Conservation (phyloP, 2,113 vertebrate genomes). For the Gracilinanus agilis region DNA sequence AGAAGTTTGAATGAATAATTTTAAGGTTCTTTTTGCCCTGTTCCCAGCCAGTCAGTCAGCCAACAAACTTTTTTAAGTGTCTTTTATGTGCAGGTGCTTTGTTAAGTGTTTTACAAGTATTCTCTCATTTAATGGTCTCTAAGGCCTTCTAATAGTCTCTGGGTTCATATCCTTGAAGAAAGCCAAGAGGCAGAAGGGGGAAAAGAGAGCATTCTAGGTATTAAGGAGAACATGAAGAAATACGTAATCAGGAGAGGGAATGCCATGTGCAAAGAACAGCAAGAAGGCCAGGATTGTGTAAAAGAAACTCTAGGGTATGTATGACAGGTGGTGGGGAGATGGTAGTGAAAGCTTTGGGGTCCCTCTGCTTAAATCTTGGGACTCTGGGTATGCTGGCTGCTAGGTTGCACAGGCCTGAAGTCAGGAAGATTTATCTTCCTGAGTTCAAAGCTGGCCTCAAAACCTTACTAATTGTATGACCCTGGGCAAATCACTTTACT, state of each 20-base stretch:
- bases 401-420: too few species aligned
- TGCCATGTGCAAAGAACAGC: neutral
- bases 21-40: neutral
- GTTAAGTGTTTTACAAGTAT: neutral
- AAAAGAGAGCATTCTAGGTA: too few species aligned
- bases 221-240: too few species aligned
- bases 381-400: neutral
- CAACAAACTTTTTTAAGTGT: neutral
- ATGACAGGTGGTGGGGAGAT: neutral
- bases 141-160: too few species aligned
- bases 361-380: neutral
- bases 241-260: neutral
- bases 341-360: neutral
- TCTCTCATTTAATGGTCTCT: too few species aligned
- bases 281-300: neutral
- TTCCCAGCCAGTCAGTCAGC: neutral
- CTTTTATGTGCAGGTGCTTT: neutral
- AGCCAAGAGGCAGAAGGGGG: too few species aligned
- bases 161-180: too few species aligned
- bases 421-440: too few species aligned
- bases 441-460: too few species aligned
- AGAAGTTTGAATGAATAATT: neutral
- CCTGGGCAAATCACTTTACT: too few species aligned
- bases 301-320: neutral
- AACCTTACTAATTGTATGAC: too few species aligned